Percentiles rank a stretch among this genome's conserved stretches.
Conservation (phyloP, 2,113 vertebrate genomes). For the human (Homo sapiens) region GRCh38 chr13:61550501-61551000, state of each 20-base stretch:
- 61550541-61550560: not conserved
- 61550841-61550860: not conserved
- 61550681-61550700: not conserved
- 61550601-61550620: not conserved
- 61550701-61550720: not conserved
- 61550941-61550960: not conserved
- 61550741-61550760: not conserved
- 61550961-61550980: not conserved
- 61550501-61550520: not conserved
- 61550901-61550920: not conserved
- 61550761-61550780: not conserved
- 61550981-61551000: not conserved
- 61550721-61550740: not conserved
- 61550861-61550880: not conserved
- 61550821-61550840: not conserved
- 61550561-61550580: not conserved
- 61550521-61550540: not conserved
- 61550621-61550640: not conserved
- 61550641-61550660: not conserved
- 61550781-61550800: not conserved
- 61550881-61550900: not conserved
- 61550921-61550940: not conserved
- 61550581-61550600: not conserved
- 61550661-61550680: not conserved
- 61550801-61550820: not conserved